These are phyloP conservation scores for Polyommatus icarus DNA, from an alignment of 2,888 invertebrate species.

Conservation along the genomic window DNA sequence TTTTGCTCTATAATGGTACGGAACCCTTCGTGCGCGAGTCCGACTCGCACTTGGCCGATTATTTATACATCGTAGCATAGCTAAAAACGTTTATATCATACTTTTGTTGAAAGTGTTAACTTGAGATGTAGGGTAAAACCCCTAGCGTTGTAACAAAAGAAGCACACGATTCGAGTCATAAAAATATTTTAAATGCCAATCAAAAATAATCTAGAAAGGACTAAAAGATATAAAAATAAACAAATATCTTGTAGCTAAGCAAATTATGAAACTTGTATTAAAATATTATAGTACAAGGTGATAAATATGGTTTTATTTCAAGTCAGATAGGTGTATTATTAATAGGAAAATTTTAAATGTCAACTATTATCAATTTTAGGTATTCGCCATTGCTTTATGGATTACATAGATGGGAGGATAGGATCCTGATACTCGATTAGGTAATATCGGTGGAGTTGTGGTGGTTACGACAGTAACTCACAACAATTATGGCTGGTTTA, in stretches of 20 bases:
- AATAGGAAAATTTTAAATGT: slow-evolving; percentile 23
- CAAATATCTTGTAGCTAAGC: slow-evolving; percentile 21
- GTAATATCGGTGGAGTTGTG: too few relatives aligned
- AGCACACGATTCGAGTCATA: neutral
- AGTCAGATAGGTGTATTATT: slow-evolving; percentile 7
- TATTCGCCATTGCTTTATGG: neutral
- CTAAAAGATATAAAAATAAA: neutral
- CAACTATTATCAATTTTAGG: neutral
- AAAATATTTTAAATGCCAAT: neutral
- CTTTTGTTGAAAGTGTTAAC: too few relatives aligned
- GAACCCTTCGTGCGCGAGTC: too few relatives aligned
- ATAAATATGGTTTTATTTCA: slow-evolving; percentile 29
- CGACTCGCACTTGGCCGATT: too few relatives aligned
- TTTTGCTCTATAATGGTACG: too few relatives aligned
- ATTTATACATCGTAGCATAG: too few relatives aligned
- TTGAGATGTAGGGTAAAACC: too few relatives aligned
- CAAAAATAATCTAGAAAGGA: slow-evolving; percentile 1
- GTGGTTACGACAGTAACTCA: too few relatives aligned
- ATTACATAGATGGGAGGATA: neutral
- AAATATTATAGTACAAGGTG: slow-evolving; percentile 17
- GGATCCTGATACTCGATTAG: too few relatives aligned
- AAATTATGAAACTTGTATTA: slow-evolving; percentile 24
- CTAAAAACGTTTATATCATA: too few relatives aligned
- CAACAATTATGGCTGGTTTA: too few relatives aligned
- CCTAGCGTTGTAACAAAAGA: neutral